Evolutionary conservation across 2,797 vertebrate genomes (phyloP).

Genomic region (Pterois miles): DNA sequence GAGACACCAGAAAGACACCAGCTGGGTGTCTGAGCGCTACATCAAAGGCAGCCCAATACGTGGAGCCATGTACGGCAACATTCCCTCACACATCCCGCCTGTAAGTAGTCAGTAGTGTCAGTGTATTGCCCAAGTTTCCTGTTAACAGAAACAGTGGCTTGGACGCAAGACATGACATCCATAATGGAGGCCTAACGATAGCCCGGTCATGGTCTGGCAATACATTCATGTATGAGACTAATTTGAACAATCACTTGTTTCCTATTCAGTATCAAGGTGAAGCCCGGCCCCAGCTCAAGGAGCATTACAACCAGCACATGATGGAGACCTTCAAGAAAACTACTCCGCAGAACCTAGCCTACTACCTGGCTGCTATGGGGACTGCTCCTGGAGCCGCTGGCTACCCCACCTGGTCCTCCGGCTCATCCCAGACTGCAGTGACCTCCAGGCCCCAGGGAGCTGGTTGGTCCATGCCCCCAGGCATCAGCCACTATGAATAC

Average conservation of each 20-base stretch:
- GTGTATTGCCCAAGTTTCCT: conserved; percentile 54
- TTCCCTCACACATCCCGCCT: conserved; percentile 16
- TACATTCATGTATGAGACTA: not conserved
- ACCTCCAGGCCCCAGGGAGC: conserved; percentile 35
- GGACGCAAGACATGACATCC: conserved; percentile 65
- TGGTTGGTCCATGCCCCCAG: conserved; percentile 66
- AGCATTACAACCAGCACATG: conserved; percentile 71
- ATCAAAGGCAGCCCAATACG: conserved; percentile 9
- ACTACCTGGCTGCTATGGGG: conserved; percentile 65
- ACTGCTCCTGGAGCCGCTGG: conserved; percentile 31
- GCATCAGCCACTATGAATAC: conserved; percentile 67
- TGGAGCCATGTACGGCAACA: conserved; percentile 27
- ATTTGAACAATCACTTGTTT: not conserved
- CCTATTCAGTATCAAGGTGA: conserved; percentile 70
- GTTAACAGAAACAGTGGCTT: conserved; percentile 32
- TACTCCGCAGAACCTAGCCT: conserved; percentile 62
- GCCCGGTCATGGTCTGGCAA: conserved; percentile 69
- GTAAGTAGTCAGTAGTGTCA: conserved; percentile 36
- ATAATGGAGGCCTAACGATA: conserved; percentile 64
- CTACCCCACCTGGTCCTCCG: conserved; percentile 56
- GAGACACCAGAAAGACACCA: conserved; percentile 87
- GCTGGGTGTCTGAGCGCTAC: conserved; percentile 83
- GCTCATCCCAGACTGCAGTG: conserved; percentile 32
- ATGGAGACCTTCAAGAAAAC: conserved; percentile 68
- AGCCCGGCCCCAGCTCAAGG: conserved; percentile 41